phyloP scores from a whole-genome alignment of 2,888 invertebrate genomes.

The Neoitamus cyanurus region DNA sequence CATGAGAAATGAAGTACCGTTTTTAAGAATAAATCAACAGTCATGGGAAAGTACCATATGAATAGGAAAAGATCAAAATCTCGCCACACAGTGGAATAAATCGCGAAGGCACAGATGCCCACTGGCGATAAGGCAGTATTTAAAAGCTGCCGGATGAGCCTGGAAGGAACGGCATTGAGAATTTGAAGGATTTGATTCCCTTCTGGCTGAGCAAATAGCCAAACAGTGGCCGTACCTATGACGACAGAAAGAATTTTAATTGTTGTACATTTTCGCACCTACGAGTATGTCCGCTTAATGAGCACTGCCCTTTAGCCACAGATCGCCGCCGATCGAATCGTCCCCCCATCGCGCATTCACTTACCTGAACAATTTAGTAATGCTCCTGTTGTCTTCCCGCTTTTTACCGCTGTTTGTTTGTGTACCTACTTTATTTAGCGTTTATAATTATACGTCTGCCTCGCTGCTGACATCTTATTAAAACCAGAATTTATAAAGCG shows the following conservation, averaged over 20 bases:
- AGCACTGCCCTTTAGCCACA: neutral
- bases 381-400: neutral
- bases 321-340: neutral
- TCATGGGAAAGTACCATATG: slow-evolving; percentile 41
- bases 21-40: slow-evolving; percentile 46
- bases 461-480: slow-evolving; percentile 14
- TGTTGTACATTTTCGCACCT: slow-evolving; percentile 12
- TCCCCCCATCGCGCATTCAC: neutral
- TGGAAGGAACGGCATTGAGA: neutral
- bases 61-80: slow-evolving; percentile 39
- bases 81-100: slow-evolving; percentile 2
- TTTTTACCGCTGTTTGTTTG: neutral
- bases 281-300: slow-evolving; percentile 2
- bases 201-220: neutral
- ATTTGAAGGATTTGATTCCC: slow-evolving; percentile 17
- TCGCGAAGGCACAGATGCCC: slow-evolving; percentile 7
- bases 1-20: slow-evolving; percentile 42
- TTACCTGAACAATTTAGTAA: neutral
- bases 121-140: neutral
- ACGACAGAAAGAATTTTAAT: neutral
- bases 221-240: neutral
- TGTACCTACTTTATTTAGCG: slow-evolving; percentile 8
- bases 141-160: neutral
- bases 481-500: slow-evolving; percentile 25
- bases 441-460: slow-evolving; percentile 4